Evolutionary conservation across 2,797 vertebrate genomes (phyloP).

Genomic region (Mormyrus proboscirostris): DNA sequence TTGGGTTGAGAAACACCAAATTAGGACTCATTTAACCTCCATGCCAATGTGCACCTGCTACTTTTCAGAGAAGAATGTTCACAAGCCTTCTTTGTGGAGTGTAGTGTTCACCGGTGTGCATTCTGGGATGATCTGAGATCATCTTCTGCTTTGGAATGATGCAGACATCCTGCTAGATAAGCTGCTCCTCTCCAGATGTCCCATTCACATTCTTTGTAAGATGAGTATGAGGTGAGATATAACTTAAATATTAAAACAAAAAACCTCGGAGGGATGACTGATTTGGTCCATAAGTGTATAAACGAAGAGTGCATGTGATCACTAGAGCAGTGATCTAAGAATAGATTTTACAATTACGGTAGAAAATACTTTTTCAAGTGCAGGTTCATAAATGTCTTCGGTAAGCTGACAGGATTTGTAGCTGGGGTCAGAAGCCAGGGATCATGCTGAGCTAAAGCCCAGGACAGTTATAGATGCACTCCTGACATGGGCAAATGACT

Average conservation of each 20-base stretch:
- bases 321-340: background rate
- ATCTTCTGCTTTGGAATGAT: background rate
- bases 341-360: background rate
- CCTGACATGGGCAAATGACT: background rate
- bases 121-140: background rate
- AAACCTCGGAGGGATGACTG: background rate
- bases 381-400: background rate
- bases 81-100: background rate
- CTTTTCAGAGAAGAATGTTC: background rate
- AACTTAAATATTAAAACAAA: background rate
- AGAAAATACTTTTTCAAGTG: background rate
- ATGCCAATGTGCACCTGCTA: background rate
- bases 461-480: background rate
- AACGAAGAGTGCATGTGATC: background rate
- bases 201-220: background rate
- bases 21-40: background rate
- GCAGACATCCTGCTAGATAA: background rate
- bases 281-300: background rate
- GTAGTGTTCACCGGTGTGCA: background rate
- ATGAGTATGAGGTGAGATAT: background rate
- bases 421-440: background rate
- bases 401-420: constrained; percentile 11
- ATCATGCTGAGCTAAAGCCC: background rate
- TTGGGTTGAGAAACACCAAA: background rate
- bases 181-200: background rate